Base-by-base conservation (phyloP, 2,888 invertebrate species). In the Isoperla grammatica region DNA sequence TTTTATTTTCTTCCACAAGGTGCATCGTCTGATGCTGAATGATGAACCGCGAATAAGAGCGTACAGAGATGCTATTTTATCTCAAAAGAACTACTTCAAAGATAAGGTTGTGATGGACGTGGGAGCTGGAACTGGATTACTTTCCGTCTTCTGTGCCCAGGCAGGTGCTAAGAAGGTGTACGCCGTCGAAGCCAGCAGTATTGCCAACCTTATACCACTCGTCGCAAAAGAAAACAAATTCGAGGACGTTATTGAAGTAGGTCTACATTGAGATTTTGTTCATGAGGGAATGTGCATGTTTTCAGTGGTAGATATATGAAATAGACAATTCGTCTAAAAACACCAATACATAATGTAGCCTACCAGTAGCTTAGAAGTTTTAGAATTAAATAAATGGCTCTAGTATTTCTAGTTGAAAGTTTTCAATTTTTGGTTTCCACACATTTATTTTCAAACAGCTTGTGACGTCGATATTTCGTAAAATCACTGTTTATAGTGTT, bases 111-210 rank as follows among this genome's bases (percentile, higher is more conserved):
- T 95, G 1, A 79, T 95, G 77, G 93, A 92, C 75, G 85, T 92
- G 56, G 92, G 92, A 1, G 87, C 90, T 62, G 92, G 92, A 1
- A 89, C 90, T 15, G 83, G 95, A 22, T 90, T 97, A 67, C 75
- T 97, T 22, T 93, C 95, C 1, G 77, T 95, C 69, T 92, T 94
- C 74, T 92, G 91, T 73, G 95, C 91, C 0, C 80, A 86, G 74
- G 94, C 91, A 29, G 95, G 95, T n/a, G 95, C 95, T 4, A 82
- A 81, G 60, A 85, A 86, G 73, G 94, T 94, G 0, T 91, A 86
- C 72, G 90, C 92, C 8, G 82, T 93, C 1, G 92, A 93, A 80
- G 91, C 90, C 1, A 89, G 88, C 68, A 79, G 83, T 64, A 73
- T 88, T 39, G 86, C 85, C 3, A 74, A 77, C 68, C 72, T 88